Base-by-base conservation (phyloP, 2,797 vertebrate genomes). In the Lindbergichthys nudifrons region DNA sequence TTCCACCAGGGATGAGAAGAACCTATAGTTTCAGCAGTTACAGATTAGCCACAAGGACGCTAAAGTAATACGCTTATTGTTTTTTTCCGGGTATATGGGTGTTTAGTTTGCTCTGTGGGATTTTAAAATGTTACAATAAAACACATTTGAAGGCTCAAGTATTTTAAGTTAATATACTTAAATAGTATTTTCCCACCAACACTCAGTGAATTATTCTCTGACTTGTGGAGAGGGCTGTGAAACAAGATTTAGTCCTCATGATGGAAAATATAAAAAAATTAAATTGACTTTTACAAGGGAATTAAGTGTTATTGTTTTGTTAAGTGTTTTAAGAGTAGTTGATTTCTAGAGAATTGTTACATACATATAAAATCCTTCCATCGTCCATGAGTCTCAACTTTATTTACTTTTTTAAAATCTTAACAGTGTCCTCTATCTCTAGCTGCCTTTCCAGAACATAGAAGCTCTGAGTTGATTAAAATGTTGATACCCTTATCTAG, bases 161-260 rank as follows among this genome's bases (percentile, higher is more conserved):
- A 4, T 63, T 36, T 67, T 26, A 18, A 57, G 65, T 60, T 3
- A 36, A 36, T 36, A 36, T 36, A 36, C 32, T 36, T 36, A 36
- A 36, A 15, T 1, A 32, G 30, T 54, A 23, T 47, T 41, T 54
- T 16, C 36, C 41, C 42, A 64, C 18, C 2, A 18, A 23, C 48
- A 53, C 65, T 21, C 36, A 1, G 69, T 12, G 56, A 41, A 21
- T 43, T 15, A 1, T 4, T 26, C 32, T 39, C 1, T 21, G 16
- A 54, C 47, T 10, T 51, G n/a, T 30, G 51, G 16, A 16, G n/a
- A 51, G 0, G 14, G n/a, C 46, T 36, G 45, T 58, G 46, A 64
- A 42, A 56, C 43, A 2, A 11, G 13, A 53, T 23, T 60, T 16
- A 53, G 47, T 54, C 21, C 58, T 79, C 3, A 26, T 64, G 65